phyloP scores from a whole-genome alignment of 1,140 invertebrate species.

The Colletes latitarsis region DNA sequence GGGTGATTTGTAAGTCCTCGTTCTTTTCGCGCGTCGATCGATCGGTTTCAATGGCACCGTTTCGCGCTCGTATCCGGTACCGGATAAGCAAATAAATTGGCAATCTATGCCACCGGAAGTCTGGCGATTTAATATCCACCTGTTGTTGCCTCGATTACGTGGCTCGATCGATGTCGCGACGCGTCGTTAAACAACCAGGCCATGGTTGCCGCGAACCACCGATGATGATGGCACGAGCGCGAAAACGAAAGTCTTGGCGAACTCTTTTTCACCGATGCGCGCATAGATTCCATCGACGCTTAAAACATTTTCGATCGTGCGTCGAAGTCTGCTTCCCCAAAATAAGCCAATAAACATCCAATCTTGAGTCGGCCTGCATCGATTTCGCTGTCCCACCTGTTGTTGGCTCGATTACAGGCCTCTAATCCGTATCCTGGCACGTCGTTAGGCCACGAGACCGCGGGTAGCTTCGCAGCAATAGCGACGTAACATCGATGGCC shows the following conservation, averaged over 20 bases:
- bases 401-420: conserved; percentile 48
- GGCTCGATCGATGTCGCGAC: conserved; percentile 25
- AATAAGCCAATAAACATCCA: conserved; percentile 37
- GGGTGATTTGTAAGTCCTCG: not conserved
- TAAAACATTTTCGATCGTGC: not conserved
- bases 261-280: not conserved
- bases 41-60: not conserved
- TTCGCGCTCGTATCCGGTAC: not conserved
- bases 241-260: not conserved
- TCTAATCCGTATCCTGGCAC: conserved; percentile 43
- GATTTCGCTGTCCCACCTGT: conserved; percentile 51
- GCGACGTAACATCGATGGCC: conserved; percentile 35
- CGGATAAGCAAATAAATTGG: conserved; percentile 37
- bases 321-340: not conserved
- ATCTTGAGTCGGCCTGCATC: conserved; percentile 19
- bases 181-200: conserved; percentile 42
- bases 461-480: conserved; percentile 23
- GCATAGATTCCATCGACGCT: no score
- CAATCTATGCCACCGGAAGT: conserved; percentile 41
- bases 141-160: conserved; percentile 53
- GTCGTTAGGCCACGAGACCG: conserved; percentile 38
- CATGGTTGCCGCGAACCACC: not conserved
- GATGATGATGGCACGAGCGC: not conserved
- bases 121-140: conserved; percentile 54
- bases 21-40: not conserved